Evolutionary conservation across 2,888 invertebrate species (phyloP).

Genomic region (Drosophila helvetica): DNA sequence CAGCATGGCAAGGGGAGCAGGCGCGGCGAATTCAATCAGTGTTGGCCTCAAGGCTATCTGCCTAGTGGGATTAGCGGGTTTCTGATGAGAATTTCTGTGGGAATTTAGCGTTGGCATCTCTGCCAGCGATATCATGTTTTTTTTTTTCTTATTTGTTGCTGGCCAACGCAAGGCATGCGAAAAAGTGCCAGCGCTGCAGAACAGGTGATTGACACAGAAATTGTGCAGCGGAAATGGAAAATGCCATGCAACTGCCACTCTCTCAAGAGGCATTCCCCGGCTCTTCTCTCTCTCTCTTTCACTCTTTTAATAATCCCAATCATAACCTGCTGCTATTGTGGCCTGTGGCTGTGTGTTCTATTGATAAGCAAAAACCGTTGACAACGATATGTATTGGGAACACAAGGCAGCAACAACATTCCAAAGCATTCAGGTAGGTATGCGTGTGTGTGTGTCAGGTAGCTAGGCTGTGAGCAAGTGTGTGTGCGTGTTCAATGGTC

Average conservation of each 20-base stretch:
- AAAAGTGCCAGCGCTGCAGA: conserved; percentile 49
- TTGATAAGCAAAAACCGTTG: conserved; percentile 71
- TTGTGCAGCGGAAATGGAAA: conserved; percentile 58
- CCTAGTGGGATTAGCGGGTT: not conserved
- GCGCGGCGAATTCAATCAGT: conserved; percentile 22
- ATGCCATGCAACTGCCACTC: conserved; percentile 39
- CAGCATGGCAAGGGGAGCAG: conserved; percentile 14
- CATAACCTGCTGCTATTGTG: conserved; percentile 25
- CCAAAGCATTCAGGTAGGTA: conserved; percentile 41
- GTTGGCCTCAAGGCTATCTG: not conserved
- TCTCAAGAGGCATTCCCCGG: conserved; percentile 18
- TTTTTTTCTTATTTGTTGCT: conserved; percentile 36
- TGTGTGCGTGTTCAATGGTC: conserved; percentile 11
- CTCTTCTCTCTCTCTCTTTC: conserved; percentile 16
- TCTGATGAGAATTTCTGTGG: conserved; percentile 32
- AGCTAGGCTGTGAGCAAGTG: conserved; percentile 6
- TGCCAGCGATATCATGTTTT: conserved; percentile 33
- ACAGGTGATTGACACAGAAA: conserved; percentile 74
- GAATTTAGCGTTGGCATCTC: conserved; percentile 32
- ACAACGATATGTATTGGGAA: conserved; percentile 76
- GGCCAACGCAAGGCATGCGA: conserved; percentile 46
- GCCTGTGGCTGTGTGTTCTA: conserved; percentile 28
- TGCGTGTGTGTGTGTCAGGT: conserved; percentile 26
- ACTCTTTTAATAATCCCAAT: conserved; percentile 23
- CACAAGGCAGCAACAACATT: conserved; percentile 56